Base-by-base conservation (phyloP, 2,888 invertebrate genomes). In the Drosophila mettleri region DNA sequence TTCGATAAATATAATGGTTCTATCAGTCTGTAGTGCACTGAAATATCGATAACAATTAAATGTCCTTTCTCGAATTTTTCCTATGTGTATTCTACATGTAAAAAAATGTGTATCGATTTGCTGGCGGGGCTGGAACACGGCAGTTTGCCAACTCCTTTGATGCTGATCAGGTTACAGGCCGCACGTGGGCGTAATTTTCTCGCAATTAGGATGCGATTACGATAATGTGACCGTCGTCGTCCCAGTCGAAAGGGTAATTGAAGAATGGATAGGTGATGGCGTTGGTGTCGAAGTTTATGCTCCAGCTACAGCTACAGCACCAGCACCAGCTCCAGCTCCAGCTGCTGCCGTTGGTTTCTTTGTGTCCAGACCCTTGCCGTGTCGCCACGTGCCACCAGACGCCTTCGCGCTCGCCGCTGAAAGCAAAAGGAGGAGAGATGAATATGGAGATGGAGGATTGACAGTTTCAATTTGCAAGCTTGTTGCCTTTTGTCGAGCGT, bases 171-270 rank as follows among this genome's bases (percentile, higher is more conserved):
- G 92, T 91, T 91, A 92, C 91, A 77, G 45, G 74, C 80, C 82
- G 86, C 91, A 92, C 91, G 91, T 91, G 91, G 90, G 90, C 91
- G 91, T 91, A 92, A 91, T 91, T 91, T 92, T 89, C 82, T 87
- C 91, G 92, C 91, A 92, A 92, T 91, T 91, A 92, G 90, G 92
- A 92, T 91, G 91, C 91, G 91, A 91, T 90, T 90, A 90, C 90
- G 89, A 89, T 90, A 88, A 91, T 88, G 84, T 68, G 89, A 70
- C 64, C 66, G 66, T 63, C 66, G 66, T 63, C 64, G 68, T 20
- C 31, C 14, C 41, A 29, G 39, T 52, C 81, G 88, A 91, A 91
- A 91, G 92, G 91, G 92, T 91, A 91, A 91, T 91, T 90, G 89
- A 83, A 88, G 91, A 89, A 89, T 88, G 88, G 68, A 70, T 73